Evolutionary conservation across 2,113 vertebrate genomes (phyloP), one percentile per base, ranked within the genome.

Genomic region (Myotis brandtii): DNA sequence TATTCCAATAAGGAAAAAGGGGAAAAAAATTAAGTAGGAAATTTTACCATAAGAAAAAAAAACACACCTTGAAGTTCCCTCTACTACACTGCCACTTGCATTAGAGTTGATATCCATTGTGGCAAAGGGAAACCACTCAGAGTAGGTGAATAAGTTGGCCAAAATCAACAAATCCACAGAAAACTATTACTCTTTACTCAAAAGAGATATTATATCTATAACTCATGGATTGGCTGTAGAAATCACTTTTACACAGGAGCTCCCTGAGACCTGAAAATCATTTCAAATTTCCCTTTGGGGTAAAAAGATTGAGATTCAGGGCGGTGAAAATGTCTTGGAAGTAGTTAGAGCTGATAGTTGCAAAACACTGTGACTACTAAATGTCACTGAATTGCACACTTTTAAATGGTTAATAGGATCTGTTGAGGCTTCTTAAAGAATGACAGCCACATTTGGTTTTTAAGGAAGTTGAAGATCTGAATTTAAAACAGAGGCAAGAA

Each of bases 111-210:
- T 32, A 77, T 18, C 59, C n/a, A 83, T 62, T 80, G 32, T 76
- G 14, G 80, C 20, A 92, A 90, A 43, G 40, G 2, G 21, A 88
- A 84, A 75, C 25, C 32, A 94, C 54, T 83, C 17, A 80, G 43
- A 62, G 10, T 27, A 89, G n/a, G 34, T 69, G 20, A 93, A 77
- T 52, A 72, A 56, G 37, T 67, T 73, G 37, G 40, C 46, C 16
- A 21, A 93, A 95, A 95, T 77, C 21, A 89, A 85, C 3, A 93
- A 21, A 84, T 48, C 30, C 52, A 91, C 64, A 80, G 86, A 85
- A 95, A 89, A 73, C 30, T 30, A 72, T 54, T 30, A 66, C 18
- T 85, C 50, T 88, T 81, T 79, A 93, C 52, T 77, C 43, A 66
- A 70, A 92, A 76, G 34, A 91, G 23, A 72, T n/a, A 62, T 59